Base-by-base conservation (phyloP, 2,888 invertebrate species). In the Drosophila differens region DNA sequence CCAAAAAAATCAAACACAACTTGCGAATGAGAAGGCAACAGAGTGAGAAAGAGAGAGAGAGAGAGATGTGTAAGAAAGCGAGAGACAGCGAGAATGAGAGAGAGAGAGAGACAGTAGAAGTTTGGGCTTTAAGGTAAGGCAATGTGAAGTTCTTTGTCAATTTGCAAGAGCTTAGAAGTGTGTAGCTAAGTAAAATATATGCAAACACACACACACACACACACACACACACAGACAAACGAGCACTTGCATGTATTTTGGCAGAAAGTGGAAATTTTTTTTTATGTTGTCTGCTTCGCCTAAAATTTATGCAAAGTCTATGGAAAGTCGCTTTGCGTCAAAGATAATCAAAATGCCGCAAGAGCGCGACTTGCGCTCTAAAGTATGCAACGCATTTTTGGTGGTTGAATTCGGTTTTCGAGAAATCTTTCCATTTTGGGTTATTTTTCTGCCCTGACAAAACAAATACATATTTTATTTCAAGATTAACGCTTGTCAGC, bases 261-360 rank as follows among this genome's bases (percentile, higher is more conserved):
- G 19, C 22, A 41, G 39, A 62, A 67, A 73, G 64, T 61, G 71
- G 70, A 67, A 77, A 70, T 82, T 78, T 74, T 57, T 57, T 58
- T 54, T 16, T 33, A 4, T 32, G 53, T 22, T 53, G 53, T 47
- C 53, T 54, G 28, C 57, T 39, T 32, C 19, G 53, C 51, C 57
- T 61, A 87, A 87, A 89, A 88, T 87, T 83, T 87, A 87, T 87
- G 86, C 86, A 89, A 87, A 87, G 90, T 87, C 85, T 85, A 88
- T 90, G 83, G 76, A 80, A 88, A 82, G 85, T 76, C 88, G 76
- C 79, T 81, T 82, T 81, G 71, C 76, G 80, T 71, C 79, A 74
- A 78, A 85, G 85, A 85, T 85, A 85, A 88, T 85, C 85, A 85
- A 81, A 81, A 79, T 55, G 63, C 65, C 63, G 30, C 74, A 68